Base-by-base conservation (phyloP, 2,888 invertebrate genomes). In the Vanessa cardui region DNA sequence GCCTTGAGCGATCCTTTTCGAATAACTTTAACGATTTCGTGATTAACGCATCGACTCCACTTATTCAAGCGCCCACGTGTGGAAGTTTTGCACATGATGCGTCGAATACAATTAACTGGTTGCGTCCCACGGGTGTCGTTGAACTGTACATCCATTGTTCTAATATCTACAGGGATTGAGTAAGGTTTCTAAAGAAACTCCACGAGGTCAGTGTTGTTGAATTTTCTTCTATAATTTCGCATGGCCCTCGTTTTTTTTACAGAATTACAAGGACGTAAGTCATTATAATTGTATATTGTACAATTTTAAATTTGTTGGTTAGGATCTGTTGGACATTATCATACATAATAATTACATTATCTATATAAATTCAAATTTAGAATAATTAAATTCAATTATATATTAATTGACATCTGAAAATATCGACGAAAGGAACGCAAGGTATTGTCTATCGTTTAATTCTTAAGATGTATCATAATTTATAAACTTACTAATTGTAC, bases 81-180 rank as follows among this genome's bases (percentile, higher is more conserved):
- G 67, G 72, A 75, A 73, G 74, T 75, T 76, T 78, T 75, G 77
- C 80, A 80, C 79, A 79, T 80, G 74, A 75, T 73, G 76, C 73
- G 74, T 67, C 80, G 82, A 77, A 80, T 81, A 82, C 78, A 85
- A 86, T 86, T 83, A 85, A 72, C 73, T 77, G 75, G 76, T 80
- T 79, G 79, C 86, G 76, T 82, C 88, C 88, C 87, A 89, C 88
- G 80, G 77, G 80, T 85, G 78, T 77, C 88, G 76, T 78, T 82
- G 87, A 89, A 86, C 87, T 80, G 74, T 68, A 64, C 31, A 64
- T 69, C 78, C 76, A 80, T 82, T 80, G 81, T 81, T 67, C 68
- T 59, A 68, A 62, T 54, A 31, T 59, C 44, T 63, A 50, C 65
- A 64, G 56, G 62, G 66, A 69, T 68, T 72, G 65, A 54, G 68